Evolutionary conservation across 2,888 invertebrate species (phyloP), one percentile per base, ranked within the genome.

Genomic region (Anticlea derivata): DNA sequence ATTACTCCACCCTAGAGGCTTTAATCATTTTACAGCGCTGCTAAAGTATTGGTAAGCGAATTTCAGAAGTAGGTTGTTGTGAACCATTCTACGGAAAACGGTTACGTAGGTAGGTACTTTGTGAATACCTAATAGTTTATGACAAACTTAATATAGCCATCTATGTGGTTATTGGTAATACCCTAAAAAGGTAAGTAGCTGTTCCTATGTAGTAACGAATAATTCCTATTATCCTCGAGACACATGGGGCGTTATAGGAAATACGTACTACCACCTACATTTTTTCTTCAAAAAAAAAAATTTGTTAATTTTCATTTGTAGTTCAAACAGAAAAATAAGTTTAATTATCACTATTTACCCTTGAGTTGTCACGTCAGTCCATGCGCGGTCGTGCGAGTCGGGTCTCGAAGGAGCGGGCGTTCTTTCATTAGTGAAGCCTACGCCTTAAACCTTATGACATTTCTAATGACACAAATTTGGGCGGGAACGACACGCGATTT

Each of bases 401-500:
- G 75, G 86, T 87, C 89, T 88, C 89, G 82, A 86, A 88, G 89
- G 89, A 89, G 86, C 78, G 85, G 87, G 85, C 74, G 62, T 79
- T 81, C 84, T 85, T 87, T 86, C 86, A 87, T 88, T 87, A 87
- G 77, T 75, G 73, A 75, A 70, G 72, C 50, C 74, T 75, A 69
- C 73, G 73, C 83, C 83, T 86, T 86, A 80, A 83, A 80, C 78
- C 80, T 80, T 83, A 77, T 76, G 78, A 75, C 72, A 70, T 70
- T 73, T 72, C 75, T 83, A 81, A 85, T 85, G 84, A 83, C 83
- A 82, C 67, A 72, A 71, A 69, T 83, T 86, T 83, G 78, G 87
- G 83, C 82, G 83, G 78, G 78, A 77, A 73, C 59, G 81, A 82
- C 89, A 89, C 88, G 89, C 89, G 71, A 89, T 72, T 75, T 71